These are phyloP conservation scores for Lutjanus erythropterus DNA, from an alignment of 2,113 vertebrate genomes.

Conservation along the genomic window DNA sequence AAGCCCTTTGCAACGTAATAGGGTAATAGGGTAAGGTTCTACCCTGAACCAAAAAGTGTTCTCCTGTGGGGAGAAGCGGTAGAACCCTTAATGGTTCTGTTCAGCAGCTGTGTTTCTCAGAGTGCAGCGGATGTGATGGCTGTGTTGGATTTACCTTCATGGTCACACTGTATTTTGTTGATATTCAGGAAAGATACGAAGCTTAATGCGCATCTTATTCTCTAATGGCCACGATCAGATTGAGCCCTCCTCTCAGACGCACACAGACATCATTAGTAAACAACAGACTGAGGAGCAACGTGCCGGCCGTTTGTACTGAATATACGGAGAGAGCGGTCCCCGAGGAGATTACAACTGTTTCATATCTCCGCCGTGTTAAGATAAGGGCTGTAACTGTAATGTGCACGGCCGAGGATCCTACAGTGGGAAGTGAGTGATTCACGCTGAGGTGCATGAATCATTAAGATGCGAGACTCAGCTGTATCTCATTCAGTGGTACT, in stretches of 20 bases:
- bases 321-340: slow-evolving; percentile 27
- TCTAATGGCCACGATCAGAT: slow-evolving; percentile 53
- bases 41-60: too few species aligned
- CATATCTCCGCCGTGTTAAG: slow-evolving; percentile 24
- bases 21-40: too few species aligned
- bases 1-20: too few species aligned
- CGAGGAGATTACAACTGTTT: slow-evolving; percentile 34
- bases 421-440: slow-evolving; percentile 15
- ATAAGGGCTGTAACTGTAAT: slow-evolving; percentile 23
- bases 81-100: too few species aligned
- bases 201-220: slow-evolving; percentile 47
- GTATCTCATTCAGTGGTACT: not conserved
- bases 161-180: slow-evolving; percentile 39
- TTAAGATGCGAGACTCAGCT: not conserved
- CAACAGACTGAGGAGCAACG: slow-evolving; percentile 32
- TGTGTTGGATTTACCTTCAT: slow-evolving; percentile 28
- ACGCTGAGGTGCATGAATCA: not conserved
- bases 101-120: too few species aligned
- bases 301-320: slow-evolving; percentile 41
- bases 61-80: too few species aligned
- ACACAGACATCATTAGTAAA: slow-evolving; percentile 52
- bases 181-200: slow-evolving; percentile 47
- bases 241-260: slow-evolving; percentile 46
- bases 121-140: not conserved
- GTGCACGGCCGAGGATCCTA: slow-evolving; percentile 4